Evolutionary conservation across 2,797 vertebrate species (phyloP).

Genomic region (Uromys caudimaculatus): DNA sequence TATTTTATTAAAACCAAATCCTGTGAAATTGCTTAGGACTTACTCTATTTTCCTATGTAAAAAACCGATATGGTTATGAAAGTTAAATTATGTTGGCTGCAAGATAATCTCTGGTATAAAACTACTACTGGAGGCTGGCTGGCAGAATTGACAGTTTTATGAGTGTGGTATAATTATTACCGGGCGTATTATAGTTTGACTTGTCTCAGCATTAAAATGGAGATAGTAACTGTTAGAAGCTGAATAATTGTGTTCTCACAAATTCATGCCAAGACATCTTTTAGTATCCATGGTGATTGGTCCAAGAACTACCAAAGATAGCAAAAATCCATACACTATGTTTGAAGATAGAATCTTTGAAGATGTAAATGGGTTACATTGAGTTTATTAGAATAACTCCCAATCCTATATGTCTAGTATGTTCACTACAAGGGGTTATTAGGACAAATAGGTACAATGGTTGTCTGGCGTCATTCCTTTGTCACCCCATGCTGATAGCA

Average conservation of each 20-base stretch:
- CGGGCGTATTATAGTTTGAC: constrained; percentile 70
- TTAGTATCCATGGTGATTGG: not conserved
- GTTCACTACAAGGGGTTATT: not conserved
- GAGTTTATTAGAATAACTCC: not conserved
- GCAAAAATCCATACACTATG: not conserved
- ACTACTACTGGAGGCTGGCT: not conserved
- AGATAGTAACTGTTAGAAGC: not conserved
- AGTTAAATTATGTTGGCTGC: constrained; percentile 49
- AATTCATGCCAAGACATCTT: not conserved
- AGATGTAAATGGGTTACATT: not conserved
- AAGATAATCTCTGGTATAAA: constrained; percentile 57
- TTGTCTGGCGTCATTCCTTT: not conserved
- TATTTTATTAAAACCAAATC: constrained; percentile 53
- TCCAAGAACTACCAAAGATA: not conserved
- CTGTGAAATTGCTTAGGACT: constrained; percentile 9
- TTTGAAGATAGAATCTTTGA: not conserved
- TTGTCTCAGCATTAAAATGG: constrained; percentile 20
- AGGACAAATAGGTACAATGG: not conserved
- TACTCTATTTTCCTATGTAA: constrained; percentile 48
- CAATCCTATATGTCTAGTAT: not conserved
- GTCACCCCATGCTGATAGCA: not conserved
- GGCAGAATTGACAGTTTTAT: constrained; percentile 63
- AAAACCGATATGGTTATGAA: not conserved
- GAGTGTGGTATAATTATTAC: constrained; percentile 78
- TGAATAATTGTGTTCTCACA: not conserved